A percentile compares a stretch with the other conserved stretches of the same genome.
phyloP scores from a whole-genome alignment of 1,140 invertebrate genomes.

The Melitaea cinxia region DNA sequence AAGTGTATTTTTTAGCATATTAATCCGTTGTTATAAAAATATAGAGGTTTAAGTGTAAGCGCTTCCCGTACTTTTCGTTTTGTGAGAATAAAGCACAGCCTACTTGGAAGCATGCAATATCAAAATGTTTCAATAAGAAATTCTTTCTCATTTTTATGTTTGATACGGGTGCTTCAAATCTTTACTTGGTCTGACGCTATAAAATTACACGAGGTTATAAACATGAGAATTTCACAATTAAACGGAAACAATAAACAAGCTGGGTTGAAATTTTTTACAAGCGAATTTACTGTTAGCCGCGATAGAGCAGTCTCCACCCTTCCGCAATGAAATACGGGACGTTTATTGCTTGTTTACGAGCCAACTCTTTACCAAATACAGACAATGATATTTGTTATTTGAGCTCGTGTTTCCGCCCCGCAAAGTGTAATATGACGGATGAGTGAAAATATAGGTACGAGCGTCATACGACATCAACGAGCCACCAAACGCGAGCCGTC shows the following conservation, averaged over 20 bases:
- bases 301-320: constrained; percentile 41
- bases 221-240: constrained; percentile 44
- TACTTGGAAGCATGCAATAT: too few species aligned
- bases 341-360: constrained; percentile 65
- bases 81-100: too few species aligned
- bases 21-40: too few species aligned
- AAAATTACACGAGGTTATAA: constrained; percentile 27
- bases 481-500: constrained; percentile 8
- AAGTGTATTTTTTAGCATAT: too few species aligned
- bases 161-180: not conserved
- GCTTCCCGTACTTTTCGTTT: too few species aligned
- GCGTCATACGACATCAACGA: constrained; percentile 5
- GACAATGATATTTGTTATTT: constrained; percentile 54
- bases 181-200: not conserved
- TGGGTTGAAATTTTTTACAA: constrained; percentile 46
- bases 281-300: constrained; percentile 43
- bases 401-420: constrained; percentile 36
- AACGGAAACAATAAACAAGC: constrained; percentile 54
- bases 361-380: constrained; percentile 60
- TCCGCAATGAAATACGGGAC: constrained; percentile 51
- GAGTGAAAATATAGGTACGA: constrained; percentile 27
- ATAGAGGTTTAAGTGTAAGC: too few species aligned
- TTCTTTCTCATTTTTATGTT: not conserved
- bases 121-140: not conserved
- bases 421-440: constrained; percentile 44